phyloP scores from a whole-genome alignment of 2,888 invertebrate species.

The Palloptera scutellata region DNA sequence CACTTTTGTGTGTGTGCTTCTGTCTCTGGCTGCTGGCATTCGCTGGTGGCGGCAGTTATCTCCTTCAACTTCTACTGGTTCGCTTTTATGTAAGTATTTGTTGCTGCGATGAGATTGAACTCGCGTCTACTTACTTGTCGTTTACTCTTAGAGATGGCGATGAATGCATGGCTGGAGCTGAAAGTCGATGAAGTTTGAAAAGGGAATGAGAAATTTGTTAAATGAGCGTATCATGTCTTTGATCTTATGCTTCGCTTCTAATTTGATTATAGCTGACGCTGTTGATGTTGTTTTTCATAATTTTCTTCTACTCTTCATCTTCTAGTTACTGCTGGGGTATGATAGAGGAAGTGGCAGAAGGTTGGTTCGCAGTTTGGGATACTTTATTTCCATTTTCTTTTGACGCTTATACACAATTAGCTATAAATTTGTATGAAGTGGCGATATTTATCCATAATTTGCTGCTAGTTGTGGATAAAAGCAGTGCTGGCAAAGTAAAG shows the following conservation, averaged over 20 bases:
- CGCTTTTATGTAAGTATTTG: slow-evolving; percentile 21
- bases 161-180: no score
- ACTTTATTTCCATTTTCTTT: no score
- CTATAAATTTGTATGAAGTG: no score
- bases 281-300: slow-evolving; percentile 11
- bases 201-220: slow-evolving; percentile 32
- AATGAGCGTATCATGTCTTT: slow-evolving; percentile 40
- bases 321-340: no score
- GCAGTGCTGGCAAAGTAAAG: no score
- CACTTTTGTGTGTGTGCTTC: not conserved
- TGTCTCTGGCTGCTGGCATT: no score
- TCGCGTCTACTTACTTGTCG: slow-evolving; percentile 32
- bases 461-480: no score
- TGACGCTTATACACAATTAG: no score
- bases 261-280: slow-evolving; percentile 57
- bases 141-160: slow-evolving; percentile 6
- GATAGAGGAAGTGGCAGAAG: no score
- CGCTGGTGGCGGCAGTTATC: no score
- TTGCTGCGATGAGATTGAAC: slow-evolving; percentile 19
- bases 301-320: not conserved
- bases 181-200: slow-evolving; percentile 9
- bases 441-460: no score
- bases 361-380: no score
- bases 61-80: not conserved
- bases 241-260: slow-evolving; percentile 43